A percentile compares a stretch with the other conserved stretches of the same genome.
These are phyloP conservation scores for Metridium senile DNA, from an alignment of 92 coral and sea anemone genomes.

Conservation along the genomic window DNA sequence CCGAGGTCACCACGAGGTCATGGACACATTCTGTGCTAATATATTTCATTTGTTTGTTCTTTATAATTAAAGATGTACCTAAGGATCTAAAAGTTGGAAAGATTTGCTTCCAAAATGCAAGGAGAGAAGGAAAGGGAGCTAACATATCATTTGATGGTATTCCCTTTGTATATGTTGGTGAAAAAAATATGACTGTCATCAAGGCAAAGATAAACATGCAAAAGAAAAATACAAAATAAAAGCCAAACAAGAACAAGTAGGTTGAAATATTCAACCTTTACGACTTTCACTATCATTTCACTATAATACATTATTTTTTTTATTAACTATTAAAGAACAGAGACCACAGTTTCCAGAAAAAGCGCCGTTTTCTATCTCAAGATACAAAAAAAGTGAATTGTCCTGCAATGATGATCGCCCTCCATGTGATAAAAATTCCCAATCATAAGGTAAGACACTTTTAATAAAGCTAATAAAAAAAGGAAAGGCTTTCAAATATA, in stretches of 20 bases:
- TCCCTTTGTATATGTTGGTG: conserved; percentile 11
- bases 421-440: not conserved
- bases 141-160: conserved; percentile 6
- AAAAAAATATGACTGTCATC: conserved; percentile 11
- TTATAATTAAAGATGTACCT: not conserved
- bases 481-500: too few relatives aligned
- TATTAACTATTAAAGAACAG: not conserved
- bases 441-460: conserved; percentile 9
- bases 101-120: conserved; percentile 8
- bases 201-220: conserved; percentile 1
- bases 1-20: too few relatives aligned
- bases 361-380: not conserved
- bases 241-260: conserved; percentile 8
- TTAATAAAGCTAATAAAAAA: too few relatives aligned
- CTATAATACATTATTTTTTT: too few relatives aligned
- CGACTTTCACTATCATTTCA: too few relatives aligned
- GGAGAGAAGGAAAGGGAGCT: not conserved
- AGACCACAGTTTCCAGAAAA: not conserved
- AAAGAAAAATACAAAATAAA: not conserved
- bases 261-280: too few relatives aligned
- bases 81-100: not conserved
- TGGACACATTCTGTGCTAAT: too few relatives aligned
- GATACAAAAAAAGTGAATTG: not conserved
- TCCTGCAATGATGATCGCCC: not conserved
- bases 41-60: too few relatives aligned